Conservation (phyloP, 2,113 vertebrate genomes). For the Mesoclemmys tuberculata region DNA sequence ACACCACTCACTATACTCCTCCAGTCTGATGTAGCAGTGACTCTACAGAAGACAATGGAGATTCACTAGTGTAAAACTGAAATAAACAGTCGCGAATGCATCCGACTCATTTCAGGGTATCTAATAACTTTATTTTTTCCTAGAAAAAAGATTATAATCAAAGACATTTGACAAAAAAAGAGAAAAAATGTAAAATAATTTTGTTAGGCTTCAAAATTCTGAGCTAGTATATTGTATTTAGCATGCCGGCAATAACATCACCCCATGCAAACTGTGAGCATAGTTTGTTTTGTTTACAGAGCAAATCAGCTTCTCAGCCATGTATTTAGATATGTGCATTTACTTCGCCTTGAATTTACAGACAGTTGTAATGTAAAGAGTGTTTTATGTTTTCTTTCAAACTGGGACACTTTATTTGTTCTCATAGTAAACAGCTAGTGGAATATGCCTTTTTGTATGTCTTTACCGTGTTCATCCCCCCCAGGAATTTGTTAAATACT, state of each 20-base stretch:
- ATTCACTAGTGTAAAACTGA: neutral
- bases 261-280: accelerated
- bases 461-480: neutral
- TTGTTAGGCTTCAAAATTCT: neutral
- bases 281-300: neutral
- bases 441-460: neutral
- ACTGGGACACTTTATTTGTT: accelerated
- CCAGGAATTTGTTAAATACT: neutral
- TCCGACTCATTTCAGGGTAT: neutral
- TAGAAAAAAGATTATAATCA: conserved; percentile 1
- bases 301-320: neutral
- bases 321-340: accelerated
- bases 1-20: neutral
- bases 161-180: neutral
- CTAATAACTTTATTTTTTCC: neutral
- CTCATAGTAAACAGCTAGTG: neutral
- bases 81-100: neutral
- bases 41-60: neutral
- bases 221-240: accelerated
- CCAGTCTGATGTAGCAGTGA: neutral
- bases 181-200: neutral
- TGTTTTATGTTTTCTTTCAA: neutral
- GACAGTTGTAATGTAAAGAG: accelerated
- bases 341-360: accelerated
- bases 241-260: neutral